A percentile compares a stretch with the other conserved stretches of the same genome.
Evolutionary conservation across 2,113 vertebrate genomes (phyloP).

Genomic region (Paratilapia polleni): DNA sequence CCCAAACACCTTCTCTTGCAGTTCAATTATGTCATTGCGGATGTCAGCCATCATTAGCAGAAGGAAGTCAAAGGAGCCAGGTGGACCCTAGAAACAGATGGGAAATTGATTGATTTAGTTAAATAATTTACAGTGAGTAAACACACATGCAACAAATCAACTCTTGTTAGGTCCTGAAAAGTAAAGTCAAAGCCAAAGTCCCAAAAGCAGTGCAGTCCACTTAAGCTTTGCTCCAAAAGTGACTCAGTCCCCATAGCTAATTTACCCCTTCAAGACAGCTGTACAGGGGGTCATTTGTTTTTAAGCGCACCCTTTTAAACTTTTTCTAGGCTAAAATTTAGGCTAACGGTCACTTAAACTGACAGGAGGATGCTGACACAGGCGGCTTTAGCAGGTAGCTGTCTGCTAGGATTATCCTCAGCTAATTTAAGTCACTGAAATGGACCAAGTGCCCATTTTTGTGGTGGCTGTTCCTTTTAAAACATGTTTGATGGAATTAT

Average conservation of each 20-base stretch:
- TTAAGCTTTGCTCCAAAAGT: background rate
- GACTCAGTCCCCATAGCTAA: background rate
- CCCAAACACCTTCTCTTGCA: conserved; percentile 83
- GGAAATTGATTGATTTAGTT: background rate
- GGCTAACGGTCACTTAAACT: background rate
- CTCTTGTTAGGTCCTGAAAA: background rate
- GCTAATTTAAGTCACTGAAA: too few species aligned
- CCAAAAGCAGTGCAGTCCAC: background rate
- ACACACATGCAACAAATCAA: background rate
- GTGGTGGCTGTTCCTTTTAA: background rate
- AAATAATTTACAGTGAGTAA: background rate
- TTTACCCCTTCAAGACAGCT: background rate
- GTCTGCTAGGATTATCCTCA: too few species aligned
- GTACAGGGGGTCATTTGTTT: background rate
- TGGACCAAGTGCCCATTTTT: background rate
- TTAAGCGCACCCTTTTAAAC: background rate
- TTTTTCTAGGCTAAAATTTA: background rate
- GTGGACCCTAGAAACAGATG: conserved; percentile 74
- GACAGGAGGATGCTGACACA: background rate
- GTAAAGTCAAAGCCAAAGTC: background rate
- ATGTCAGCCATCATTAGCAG: conserved; percentile 85
- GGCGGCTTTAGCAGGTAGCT: background rate
- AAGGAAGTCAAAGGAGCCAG: conserved; percentile 84
- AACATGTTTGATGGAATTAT: background rate
- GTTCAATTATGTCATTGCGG: conserved; percentile 83